phyloP scores from a whole-genome alignment of 2,888 invertebrate genomes.

The Harpagoxenus sublaevis region DNA sequence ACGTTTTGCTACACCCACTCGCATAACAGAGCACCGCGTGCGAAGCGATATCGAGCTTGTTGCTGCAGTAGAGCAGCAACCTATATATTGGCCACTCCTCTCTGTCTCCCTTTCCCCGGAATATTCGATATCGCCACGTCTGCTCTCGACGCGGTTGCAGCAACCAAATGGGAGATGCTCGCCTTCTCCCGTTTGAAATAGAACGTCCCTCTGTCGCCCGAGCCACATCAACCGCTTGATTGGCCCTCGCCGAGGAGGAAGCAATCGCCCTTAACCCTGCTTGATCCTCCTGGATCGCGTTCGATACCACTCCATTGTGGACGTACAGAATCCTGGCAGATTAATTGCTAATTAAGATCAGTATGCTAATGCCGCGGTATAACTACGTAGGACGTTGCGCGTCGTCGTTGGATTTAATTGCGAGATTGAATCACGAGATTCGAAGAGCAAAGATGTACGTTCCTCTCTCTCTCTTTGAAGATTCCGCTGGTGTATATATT shows the following conservation, averaged over 20 bases:
- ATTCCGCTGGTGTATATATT: not conserved
- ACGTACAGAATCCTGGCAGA: constrained; percentile 37
- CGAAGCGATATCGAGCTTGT: constrained; percentile 52
- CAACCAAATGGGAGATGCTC: constrained; percentile 52
- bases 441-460: constrained; percentile 3
- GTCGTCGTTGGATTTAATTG: constrained; percentile 1
- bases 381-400: constrained; percentile 10
- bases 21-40: not conserved
- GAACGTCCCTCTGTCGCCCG: constrained; percentile 38
- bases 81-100: constrained; percentile 54
- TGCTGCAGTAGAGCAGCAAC: constrained; percentile 24
- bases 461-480: not conserved
- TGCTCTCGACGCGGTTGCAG: constrained; percentile 61
- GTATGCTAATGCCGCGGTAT: constrained; percentile 23
- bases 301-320: constrained; percentile 44
- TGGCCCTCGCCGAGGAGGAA: constrained; percentile 31
- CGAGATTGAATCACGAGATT: constrained; percentile 5
- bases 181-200: constrained; percentile 59
- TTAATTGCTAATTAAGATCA: constrained; percentile 57
- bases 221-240: constrained; percentile 32
- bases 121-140: constrained; percentile 69
- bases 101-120: constrained; percentile 20
- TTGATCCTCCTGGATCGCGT: constrained; percentile 28
- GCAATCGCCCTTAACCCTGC: constrained; percentile 47
- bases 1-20: constrained; percentile 24